Base-by-base conservation (phyloP, 2,888 invertebrate genomes). In the Drosophila anceps region DNA sequence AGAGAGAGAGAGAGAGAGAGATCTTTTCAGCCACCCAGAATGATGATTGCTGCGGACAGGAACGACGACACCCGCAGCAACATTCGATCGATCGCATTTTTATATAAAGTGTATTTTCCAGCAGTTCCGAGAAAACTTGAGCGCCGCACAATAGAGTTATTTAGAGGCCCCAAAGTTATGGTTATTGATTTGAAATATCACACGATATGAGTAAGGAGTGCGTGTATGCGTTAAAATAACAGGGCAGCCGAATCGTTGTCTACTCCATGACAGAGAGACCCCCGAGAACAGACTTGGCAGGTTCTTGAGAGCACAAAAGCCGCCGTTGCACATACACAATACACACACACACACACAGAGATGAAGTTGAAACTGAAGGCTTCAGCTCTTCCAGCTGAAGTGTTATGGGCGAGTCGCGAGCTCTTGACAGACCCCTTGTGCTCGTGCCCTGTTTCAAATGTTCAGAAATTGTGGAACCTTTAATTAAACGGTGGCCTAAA, bases 401-500 rank as follows among this genome's bases (percentile, higher is more conserved):
- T 81, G 82, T 65, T 81, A 74, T 77, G 70, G 79, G 82, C 82
- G 82, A 81, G 85, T 75, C 87, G 67, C 79, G 76, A 76, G 82
- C 85, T 84, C 85, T 85, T 76, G 88, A 90, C 79, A 88, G 90
- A 82, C 88, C 86, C 50, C 84, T 85, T 76, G 84, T 87, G 88
- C 86, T 90, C 86, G 86, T 90, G 86, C 90, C 90, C 90, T 69
- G 84, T 86, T 88, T 80, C 87, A 90, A 89, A 85, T 83, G 79
- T 75, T 84, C 74, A 66, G 60, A 68, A 72, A 74, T 74, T 86
- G 87, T 89, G 90, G 84, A 87, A 87, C 92, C 91, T 91, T 91
- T 92, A 92, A 92, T 92, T 92, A 92, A 92, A 92, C 92, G 84
- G 92, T 92, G 92, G 92, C 92, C 91, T 92, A 91, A 92, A 92